A percentile compares a stretch with the other conserved stretches of the same genome.
Conservation (phyloP, 2,797 vertebrate species). For the Enteromius mattozi region DNA sequence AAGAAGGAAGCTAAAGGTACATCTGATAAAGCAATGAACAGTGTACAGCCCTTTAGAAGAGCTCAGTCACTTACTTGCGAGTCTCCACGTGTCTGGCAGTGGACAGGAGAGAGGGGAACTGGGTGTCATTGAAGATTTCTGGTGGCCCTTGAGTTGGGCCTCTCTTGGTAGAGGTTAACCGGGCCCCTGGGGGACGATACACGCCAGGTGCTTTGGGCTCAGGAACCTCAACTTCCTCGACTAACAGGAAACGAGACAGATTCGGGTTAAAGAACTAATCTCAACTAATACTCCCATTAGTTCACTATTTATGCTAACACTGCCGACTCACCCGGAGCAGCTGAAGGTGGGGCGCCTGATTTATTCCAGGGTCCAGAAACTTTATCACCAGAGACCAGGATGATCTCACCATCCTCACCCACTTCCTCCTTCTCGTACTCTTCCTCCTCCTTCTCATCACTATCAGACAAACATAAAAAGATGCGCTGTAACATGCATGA, state of each 20-base stretch:
- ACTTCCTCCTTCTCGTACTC: conserved; percentile 94
- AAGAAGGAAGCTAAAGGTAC: neutral
- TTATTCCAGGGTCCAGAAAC: conserved; percentile 96
- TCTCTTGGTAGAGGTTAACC: conserved; percentile 82
- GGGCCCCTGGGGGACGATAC: conserved; percentile 93
- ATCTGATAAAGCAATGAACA: neutral
- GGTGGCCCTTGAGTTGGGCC: conserved; percentile 86
- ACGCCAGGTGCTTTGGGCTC: conserved; percentile 90
- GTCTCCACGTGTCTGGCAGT: conserved; percentile 96
- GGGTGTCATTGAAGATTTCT: conserved; percentile 92
- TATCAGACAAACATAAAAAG: conserved; percentile 28
- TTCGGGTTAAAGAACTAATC: neutral
- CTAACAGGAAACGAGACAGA: neutral
- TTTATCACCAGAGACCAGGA: conserved; percentile 84
- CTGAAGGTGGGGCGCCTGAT: conserved; percentile 79
- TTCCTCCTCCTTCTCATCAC: conserved; percentile 94
- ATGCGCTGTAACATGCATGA: neutral
- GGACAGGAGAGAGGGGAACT: conserved; percentile 93
- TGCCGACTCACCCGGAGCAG: conserved; percentile 71
- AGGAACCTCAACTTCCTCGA: conserved; percentile 84
- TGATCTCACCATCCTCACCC: conserved; percentile 90
- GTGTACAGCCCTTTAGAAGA: neutral
- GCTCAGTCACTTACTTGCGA: conserved; percentile 83
- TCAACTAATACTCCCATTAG: neutral
- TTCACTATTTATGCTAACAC: neutral